A percentile compares a stretch with the other conserved stretches of the same genome.
Conservation (phyloP, 2,797 vertebrate genomes). For the Pseudochirops cupreus region DNA sequence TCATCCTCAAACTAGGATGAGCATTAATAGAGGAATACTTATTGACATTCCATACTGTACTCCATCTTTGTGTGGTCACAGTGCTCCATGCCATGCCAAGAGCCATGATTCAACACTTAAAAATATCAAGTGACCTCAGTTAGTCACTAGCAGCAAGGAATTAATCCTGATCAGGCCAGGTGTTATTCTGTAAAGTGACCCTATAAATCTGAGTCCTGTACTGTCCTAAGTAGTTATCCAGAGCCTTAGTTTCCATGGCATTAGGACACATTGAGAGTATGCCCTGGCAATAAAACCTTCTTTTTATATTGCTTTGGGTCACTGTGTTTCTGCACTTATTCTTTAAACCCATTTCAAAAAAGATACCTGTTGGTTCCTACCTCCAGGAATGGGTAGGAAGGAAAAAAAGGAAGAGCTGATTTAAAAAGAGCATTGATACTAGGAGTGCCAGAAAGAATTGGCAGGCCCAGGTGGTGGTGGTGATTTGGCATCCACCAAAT, state of each 20-base stretch:
- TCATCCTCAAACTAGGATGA: neutral
- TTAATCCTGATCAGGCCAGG: neutral
- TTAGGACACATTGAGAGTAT: neutral
- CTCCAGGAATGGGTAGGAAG: neutral
- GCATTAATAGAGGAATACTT: neutral
- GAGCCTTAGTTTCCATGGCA: neutral
- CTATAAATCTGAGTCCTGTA: neutral
- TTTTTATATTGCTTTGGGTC: neutral
- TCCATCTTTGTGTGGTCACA: neutral
- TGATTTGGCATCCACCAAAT: neutral
- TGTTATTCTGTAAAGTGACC: neutral
- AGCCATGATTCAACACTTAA: neutral
- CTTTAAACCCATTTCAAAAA: neutral
- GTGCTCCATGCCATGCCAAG: neutral
- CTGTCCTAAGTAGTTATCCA: neutral
- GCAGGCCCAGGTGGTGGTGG: neutral
- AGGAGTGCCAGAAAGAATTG: neutral
- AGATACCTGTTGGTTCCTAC: neutral
- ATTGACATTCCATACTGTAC: neutral
- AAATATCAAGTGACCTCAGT: neutral
- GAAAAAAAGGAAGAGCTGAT: neutral
- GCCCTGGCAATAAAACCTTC: neutral
- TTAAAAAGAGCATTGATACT: slow-evolving; percentile 14
- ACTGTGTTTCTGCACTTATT: neutral
- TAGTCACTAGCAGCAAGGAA: neutral